phyloP scores from a whole-genome alignment of 2,888 invertebrate species.

The Archaeoteleia sp. region DNA sequence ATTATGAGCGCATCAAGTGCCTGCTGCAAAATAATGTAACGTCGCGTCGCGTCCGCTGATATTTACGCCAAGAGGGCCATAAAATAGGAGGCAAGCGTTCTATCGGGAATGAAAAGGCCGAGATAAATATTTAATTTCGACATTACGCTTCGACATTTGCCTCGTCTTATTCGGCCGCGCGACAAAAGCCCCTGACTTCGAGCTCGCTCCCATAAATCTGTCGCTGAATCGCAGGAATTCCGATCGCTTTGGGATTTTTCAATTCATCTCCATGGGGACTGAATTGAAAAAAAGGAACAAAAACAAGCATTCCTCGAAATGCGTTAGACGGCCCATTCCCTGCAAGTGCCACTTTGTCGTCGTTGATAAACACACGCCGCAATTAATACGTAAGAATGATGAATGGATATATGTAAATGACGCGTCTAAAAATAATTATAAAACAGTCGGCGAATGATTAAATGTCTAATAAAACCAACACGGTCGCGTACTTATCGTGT shows the following conservation, averaged over 20 bases:
- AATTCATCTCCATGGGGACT: too few relatives aligned
- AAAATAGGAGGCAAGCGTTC: slow-evolving; percentile 37
- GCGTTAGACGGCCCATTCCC: too few relatives aligned
- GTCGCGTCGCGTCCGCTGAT: slow-evolving; percentile 41
- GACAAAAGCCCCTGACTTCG: slow-evolving; percentile 10
- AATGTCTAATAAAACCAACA: slow-evolving; percentile 14
- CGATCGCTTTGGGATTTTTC: slow-evolving; percentile 12
- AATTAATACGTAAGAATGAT: slow-evolving; percentile 18
- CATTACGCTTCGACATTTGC: slow-evolving; percentile 22
- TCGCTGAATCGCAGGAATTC: slow-evolving; percentile 10
- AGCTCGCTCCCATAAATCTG: slow-evolving; percentile 20
- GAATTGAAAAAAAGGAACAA: too few relatives aligned
- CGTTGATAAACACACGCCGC: slow-evolving; percentile 6
- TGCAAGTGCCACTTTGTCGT: neutral
- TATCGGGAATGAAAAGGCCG: slow-evolving; percentile 42
- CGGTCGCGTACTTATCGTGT: slow-evolving; percentile 16
- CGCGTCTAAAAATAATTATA: slow-evolving; percentile 2
- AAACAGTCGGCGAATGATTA: slow-evolving; percentile 7
- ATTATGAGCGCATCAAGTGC: slow-evolving; percentile 58
- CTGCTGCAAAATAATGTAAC: slow-evolving; percentile 54
- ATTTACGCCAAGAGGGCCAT: slow-evolving; percentile 42
- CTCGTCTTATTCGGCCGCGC: slow-evolving; percentile 2
- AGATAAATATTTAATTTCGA: slow-evolving; percentile 41
- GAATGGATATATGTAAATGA: slow-evolving; percentile 12
- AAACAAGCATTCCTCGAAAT: too few relatives aligned